Base-by-base conservation (phyloP, 2,888 invertebrate species). In the Dryomyza anilis region DNA sequence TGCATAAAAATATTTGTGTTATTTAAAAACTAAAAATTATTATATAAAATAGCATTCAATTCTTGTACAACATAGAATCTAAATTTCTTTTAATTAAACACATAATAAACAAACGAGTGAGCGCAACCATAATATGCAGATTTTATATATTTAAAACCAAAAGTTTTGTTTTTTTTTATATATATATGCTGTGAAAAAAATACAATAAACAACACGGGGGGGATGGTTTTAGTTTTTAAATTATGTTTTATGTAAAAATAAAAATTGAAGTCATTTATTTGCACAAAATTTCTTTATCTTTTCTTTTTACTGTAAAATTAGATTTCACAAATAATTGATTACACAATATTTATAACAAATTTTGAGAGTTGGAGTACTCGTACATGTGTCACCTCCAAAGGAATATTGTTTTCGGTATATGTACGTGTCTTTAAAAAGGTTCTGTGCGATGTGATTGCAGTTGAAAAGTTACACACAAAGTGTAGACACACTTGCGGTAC, bases 261-360 rank as follows among this genome's bases (percentile, higher is more conserved):
- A 50, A 50, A 52, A 39, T 36, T 39, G 36, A 52, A 12, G 39
- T 36, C 36, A 52, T 61, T 61, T 61, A 61, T 61, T 61, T 61
- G 60, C 60, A 61, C 60, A 61, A 61, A 45, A n/a, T n/a, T n/a
- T n/a, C n/a, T n/a, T 25, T 61, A 19, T n/a, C 52, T 2, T 30
- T 3, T 25, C 12, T 36, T 39, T 48, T 33, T 23, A 52, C 23
- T 61, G 50, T 50, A 30, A 48, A 33, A 25, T 30, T 55, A 36
- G 5, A 36, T 50, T 50, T 50, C 48, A 50, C 48, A 50, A 1
- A n/a, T 43, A 16, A 16, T 14, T 43, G 14, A 23, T 50, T 25
- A 21, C 23, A 50, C 48, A 50, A 50, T 21, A 50, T 50, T 39
- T 10, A 23, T 48, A 14, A 23, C 7, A 48, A 16, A 48, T 23